A percentile compares a stretch with the other conserved stretches of the same genome.
These are phyloP conservation scores for Notodonta ziczac DNA, from an alignment of 2,888 invertebrate genomes.

Conservation along the genomic window DNA sequence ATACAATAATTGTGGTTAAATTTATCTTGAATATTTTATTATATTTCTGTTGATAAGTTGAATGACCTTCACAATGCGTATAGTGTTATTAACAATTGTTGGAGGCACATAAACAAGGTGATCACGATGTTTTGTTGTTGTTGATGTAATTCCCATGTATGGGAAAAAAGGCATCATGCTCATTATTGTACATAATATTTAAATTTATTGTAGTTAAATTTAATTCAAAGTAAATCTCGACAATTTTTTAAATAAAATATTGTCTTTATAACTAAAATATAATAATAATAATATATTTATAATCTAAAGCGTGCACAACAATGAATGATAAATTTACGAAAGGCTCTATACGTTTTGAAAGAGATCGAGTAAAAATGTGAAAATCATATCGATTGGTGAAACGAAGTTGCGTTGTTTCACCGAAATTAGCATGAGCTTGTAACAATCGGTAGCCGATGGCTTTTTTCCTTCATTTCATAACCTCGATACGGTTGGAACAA, in stretches of 20 bases:
- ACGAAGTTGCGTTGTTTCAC: slow-evolving; percentile 48
- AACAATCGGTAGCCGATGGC: slow-evolving; percentile 63
- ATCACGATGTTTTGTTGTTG: slow-evolving; percentile 1
- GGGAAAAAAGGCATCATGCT: not conserved
- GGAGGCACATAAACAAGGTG: not conserved
- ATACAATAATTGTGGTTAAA: slow-evolving; percentile 13
- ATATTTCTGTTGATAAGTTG: not conserved
- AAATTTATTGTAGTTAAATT: no score
- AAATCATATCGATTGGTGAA: slow-evolving; percentile 51
- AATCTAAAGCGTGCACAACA: no score
- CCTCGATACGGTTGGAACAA: slow-evolving; percentile 71
- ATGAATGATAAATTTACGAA: not conserved
- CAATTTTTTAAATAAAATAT: not conserved
- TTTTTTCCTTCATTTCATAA: slow-evolving; percentile 70
- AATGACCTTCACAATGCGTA: not conserved
- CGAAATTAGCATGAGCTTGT: slow-evolving; percentile 74
- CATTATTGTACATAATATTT: not conserved
- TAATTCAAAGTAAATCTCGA: no score
- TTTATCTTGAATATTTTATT: slow-evolving; percentile 3
- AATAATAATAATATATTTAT: not conserved
- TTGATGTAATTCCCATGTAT: not conserved
- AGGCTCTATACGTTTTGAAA: not conserved
- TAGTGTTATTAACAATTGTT: not conserved
- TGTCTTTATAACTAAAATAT: not conserved
- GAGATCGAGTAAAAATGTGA: slow-evolving; percentile 21